Conservation (phyloP, 2,113 vertebrate species). For the Sarotherodon lohbergeri region DNA sequence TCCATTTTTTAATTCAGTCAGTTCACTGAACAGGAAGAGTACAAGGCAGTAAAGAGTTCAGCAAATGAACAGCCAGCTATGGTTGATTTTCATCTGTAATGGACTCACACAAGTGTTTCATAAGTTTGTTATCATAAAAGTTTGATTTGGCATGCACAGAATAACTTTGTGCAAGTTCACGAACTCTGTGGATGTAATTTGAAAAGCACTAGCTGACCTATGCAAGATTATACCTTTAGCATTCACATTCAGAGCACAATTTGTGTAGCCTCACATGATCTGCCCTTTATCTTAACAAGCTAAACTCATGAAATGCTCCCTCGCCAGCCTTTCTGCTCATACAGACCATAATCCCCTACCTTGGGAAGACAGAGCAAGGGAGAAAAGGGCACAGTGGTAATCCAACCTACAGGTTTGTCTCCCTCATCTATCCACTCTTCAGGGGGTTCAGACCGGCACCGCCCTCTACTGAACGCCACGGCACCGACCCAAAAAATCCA, state of each 20-base stretch:
- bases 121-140: neutral
- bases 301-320: constrained; percentile 40
- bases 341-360: constrained; percentile 55
- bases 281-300: constrained; percentile 55
- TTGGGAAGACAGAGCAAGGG: constrained; percentile 36
- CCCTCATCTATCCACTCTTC: constrained; percentile 40
- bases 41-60: neutral
- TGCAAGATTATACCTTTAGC: constrained; percentile 22
- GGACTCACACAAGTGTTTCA: constrained; percentile 11
- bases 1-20: constrained; percentile 14
- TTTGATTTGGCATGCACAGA: neutral
- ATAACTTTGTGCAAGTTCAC: neutral
- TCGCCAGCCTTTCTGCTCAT: constrained; percentile 3
- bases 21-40: constrained; percentile 21
- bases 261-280: constrained; percentile 37
- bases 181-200: neutral
- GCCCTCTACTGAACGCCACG: constrained; percentile 16
- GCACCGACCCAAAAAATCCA: constrained; percentile 58
- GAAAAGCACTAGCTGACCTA: constrained; percentile 3
- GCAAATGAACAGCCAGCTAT: neutral
- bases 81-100: neutral
- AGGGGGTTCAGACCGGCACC: constrained; percentile 28
- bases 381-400: constrained; percentile 58
- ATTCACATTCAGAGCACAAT: constrained; percentile 3
- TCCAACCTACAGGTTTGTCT: constrained; percentile 36